Percentiles rank a stretch among this genome's conserved stretches.
Conservation (phyloP, 1,140 invertebrate species). For the Mercenaria mercenaria region DNA sequence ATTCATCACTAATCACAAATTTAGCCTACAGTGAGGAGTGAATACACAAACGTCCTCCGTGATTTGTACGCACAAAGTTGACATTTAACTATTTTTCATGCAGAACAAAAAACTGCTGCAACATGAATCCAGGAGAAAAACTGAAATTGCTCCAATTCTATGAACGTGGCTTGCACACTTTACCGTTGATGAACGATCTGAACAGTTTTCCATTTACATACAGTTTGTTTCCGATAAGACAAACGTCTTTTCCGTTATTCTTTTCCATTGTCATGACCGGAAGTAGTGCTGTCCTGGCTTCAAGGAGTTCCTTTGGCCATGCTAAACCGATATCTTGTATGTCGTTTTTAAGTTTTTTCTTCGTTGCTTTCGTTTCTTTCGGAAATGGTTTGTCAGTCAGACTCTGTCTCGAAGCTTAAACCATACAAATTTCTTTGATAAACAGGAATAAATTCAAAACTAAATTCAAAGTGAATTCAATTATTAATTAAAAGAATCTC, state of each 20-base stretch:
- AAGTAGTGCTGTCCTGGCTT: not conserved
- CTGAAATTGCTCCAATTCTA: not conserved
- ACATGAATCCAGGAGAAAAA: too few relatives aligned
- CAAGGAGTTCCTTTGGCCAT: not conserved
- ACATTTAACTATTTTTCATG: too few relatives aligned
- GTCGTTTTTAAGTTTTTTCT: not conserved
- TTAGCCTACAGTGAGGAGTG: too few relatives aligned
- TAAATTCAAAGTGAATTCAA: too few relatives aligned
- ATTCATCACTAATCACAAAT: too few relatives aligned
- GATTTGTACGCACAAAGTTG: too few relatives aligned
- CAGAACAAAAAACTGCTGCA: too few relatives aligned
- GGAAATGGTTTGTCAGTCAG: not conserved
- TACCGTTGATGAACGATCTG: not conserved
- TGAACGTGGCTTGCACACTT: not conserved
- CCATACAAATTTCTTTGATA: too few relatives aligned
- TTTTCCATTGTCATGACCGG: not conserved
- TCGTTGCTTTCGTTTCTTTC: not conserved
- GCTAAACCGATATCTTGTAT: not conserved
- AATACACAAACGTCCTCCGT: too few relatives aligned
- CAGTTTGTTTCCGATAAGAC: not conserved
- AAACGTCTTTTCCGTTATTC: not conserved
- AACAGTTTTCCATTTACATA: not conserved
- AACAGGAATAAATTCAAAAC: too few relatives aligned
- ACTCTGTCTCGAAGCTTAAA: not conserved
- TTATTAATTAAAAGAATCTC: too few relatives aligned